phyloP scores from a whole-genome alignment of 2,113 vertebrate species.

The Phrynosoma platyrhinos region DNA sequence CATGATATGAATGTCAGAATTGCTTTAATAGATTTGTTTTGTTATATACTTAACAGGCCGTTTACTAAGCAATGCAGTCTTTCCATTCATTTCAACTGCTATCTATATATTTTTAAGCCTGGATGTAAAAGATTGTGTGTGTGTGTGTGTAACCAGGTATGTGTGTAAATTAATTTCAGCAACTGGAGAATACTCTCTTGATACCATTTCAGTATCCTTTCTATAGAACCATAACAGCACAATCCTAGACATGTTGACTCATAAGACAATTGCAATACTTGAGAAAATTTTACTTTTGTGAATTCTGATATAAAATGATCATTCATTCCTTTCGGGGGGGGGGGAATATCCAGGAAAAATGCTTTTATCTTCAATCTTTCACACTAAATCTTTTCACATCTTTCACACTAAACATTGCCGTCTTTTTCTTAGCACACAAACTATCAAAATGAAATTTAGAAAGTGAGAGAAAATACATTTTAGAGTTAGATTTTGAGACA shows the following conservation, averaged over 20 bases:
- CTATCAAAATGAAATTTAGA: background rate
- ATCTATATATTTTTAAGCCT: conserved; percentile 43
- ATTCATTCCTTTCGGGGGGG: background rate
- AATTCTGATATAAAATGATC: background rate
- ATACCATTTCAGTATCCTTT: background rate
- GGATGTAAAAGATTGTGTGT: background rate
- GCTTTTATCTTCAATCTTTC: no score
- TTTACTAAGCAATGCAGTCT: conserved; percentile 26
- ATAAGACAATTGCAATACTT: background rate
- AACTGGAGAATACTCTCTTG: background rate
- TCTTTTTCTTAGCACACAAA: background rate
- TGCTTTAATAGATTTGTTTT: conserved; percentile 54
- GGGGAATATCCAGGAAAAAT: no score
- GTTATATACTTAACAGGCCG: conserved; percentile 53
- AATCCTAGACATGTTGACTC: background rate
- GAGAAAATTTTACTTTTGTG: background rate
- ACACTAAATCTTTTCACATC: no score
- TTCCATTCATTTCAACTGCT: conserved; percentile 41
- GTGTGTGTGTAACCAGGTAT: background rate
- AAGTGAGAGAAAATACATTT: background rate
- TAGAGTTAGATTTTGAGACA: background rate
- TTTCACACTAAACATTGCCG: no score
- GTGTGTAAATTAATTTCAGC: conserved; percentile 14
- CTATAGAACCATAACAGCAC: no score
- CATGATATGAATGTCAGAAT: conserved; percentile 34